These are phyloP conservation scores for Nothobranchius furzeri DNA, from an alignment of 2,113 vertebrate species.

Conservation along the genomic window DNA sequence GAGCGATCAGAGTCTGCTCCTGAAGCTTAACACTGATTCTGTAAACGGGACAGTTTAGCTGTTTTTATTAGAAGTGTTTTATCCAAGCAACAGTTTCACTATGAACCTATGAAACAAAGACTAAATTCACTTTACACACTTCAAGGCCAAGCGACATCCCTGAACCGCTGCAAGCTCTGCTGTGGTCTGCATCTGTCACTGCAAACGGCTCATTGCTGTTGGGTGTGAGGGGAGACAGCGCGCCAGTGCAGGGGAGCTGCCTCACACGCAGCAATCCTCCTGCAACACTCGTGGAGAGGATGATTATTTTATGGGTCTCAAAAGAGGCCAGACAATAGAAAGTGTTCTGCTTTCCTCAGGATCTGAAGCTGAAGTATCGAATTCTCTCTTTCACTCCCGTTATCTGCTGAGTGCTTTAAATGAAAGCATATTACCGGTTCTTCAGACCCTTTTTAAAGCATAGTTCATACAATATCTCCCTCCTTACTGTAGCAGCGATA, in stretches of 20 bases:
- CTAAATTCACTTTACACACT: not conserved
- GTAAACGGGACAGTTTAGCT: too few relatives aligned
- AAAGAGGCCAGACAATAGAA: conserved; percentile 16
- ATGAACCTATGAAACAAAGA: not conserved
- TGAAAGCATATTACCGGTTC: not conserved
- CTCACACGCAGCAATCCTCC: conserved; percentile 1
- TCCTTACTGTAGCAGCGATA: not conserved
- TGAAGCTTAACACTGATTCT: too few relatives aligned
- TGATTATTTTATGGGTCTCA: conserved; percentile 36
- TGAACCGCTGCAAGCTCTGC: too few relatives aligned
- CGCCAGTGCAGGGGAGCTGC: not conserved
- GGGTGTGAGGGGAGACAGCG: not conserved
- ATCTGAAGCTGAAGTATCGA: conserved; percentile 12
- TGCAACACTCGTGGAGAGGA: conserved; percentile 7
- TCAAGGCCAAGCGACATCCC: not conserved
- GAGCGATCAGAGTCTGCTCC: too few relatives aligned
- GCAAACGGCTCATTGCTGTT: not conserved
- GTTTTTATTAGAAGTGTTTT: not conserved
- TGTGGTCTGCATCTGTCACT: not conserved
- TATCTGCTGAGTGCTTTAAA: conserved; percentile 11
- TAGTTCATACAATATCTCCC: not conserved
- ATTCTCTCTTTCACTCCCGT: conserved; percentile 6
- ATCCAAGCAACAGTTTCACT: not conserved
- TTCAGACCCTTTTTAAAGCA: not conserved
- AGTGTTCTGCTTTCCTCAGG: not conserved